Evolutionary conservation across 2,113 vertebrate genomes (phyloP), one percentile per base, ranked within the genome.

Genomic region (Ophiodon elongatus): DNA sequence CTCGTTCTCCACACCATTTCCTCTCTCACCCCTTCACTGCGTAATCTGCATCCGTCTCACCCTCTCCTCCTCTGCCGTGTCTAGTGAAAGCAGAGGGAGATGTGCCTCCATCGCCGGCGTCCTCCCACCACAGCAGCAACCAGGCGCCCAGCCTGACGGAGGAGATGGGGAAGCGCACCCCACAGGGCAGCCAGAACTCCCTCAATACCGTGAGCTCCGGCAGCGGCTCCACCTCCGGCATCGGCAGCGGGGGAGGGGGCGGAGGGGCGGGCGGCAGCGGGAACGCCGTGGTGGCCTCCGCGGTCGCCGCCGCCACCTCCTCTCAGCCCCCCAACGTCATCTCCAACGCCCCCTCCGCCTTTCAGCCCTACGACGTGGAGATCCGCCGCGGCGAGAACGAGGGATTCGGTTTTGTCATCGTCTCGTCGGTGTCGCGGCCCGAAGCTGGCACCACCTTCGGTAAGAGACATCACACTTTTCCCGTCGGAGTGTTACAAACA

Each of bases 371-470:
- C 0, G 98, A 99, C 0, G 98, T 99, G 45, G 98, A 99, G 88
- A 99, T 99, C 93, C 96, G 95, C 68, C 97, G 98, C 0, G 98
- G 98, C 0, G 98, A 99, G 90, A 99, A 95, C 0, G 98, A 99
- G 88, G 98, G 98, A 19, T 99, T 99, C 0, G 98, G 98, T 25
- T 99, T 99, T 0, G 98, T 99, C 94, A 99, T 99, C 29, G 98
- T 99, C 63, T 99, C 98, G 0, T 99, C 98, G 0, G 98, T 99
- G 89, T 99, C 98, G 70, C 92, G 98, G 78, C 98, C 98, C 0
- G 98, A 99, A 85, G 96, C 98, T 0, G 98, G 98, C 80, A 99
- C 98, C 0, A 99, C 97, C 2, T 99, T 99, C 0, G 98, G 98
- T 99, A 93, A 97, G 98, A 90, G 19, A 65, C 2, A 21, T 45